Evolutionary conservation across 2,888 invertebrate genomes (phyloP), one percentile per base, ranked within the genome.

Genomic region (Hypomecis punctinalis): DNA sequence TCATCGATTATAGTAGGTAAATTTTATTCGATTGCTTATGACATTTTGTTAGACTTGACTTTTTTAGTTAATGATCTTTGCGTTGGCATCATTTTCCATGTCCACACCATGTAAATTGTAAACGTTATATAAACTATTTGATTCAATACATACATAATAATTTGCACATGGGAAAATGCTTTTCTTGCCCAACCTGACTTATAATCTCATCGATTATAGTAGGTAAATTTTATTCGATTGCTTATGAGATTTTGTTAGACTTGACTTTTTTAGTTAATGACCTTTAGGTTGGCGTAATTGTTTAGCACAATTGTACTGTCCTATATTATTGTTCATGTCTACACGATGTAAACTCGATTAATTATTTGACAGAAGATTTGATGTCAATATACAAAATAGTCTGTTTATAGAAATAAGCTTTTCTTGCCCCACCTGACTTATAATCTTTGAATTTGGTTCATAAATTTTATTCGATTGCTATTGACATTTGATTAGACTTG

Each of bases 151-250:
- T 23, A 3, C 23, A 23, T 1, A 23, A 23, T 23, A 23, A 23
- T 23, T 23, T 23, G 23, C 1, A 2, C 1, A 23, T 23, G 23
- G 88, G 90, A 90, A 91, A 81, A 23, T 23, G 1, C 81, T 88
- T 88, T 87, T 89, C 87, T 86, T 85, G 83, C 83, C 76, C 78
- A 84, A 85, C 77, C 79, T 82, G 79, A 82, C 82, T 82, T 80
- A 85, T 40, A 40, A 10, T 10, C 40, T 40, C 7, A 40, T 40
- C 40, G 40, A 40, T 3, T 40, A 40, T 9, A 40, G 40, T 40
- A 40, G 40, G 7, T 40, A 78, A 76, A 76, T 76, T 76, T 74
- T 75, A 75, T 72, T 64, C 63, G 63, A 63, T 51, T 65, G 58
- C 61, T 66, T 66, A 69, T 67, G 63, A 78, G 71, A 70, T 73